Evolutionary conservation across 2,797 vertebrate species (phyloP).

Genomic region (Sebastes trivittatus): DNA sequence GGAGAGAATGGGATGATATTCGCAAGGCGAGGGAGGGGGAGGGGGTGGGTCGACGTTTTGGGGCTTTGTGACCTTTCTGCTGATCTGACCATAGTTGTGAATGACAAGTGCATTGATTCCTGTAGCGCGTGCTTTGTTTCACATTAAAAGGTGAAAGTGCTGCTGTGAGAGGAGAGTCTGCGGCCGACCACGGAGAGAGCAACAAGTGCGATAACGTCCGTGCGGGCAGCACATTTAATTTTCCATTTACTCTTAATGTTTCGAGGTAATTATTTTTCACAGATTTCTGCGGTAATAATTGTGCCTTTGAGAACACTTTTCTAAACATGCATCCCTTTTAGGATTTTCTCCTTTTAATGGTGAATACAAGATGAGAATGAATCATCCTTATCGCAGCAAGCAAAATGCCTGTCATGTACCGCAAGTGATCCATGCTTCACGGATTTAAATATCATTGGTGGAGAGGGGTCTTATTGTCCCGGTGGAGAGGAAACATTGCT

Average conservation of each 20-base stretch:
- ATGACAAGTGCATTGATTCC: constrained; percentile 76
- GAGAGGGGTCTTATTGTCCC: constrained; percentile 35
- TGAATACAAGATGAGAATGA: constrained; percentile 10
- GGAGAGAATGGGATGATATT: constrained; percentile 6
- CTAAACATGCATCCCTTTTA: not conserved
- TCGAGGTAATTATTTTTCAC: not conserved
- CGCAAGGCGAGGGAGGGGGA: not conserved
- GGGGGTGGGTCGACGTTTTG: constrained; percentile 54
- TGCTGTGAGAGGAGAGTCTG: constrained; percentile 13
- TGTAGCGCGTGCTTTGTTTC: constrained; percentile 44
- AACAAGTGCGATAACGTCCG: not conserved
- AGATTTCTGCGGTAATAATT: not conserved
- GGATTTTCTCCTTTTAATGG: not conserved
- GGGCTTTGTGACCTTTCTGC: constrained; percentile 73
- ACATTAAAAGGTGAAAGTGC: constrained; percentile 58
- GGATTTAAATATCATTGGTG: constrained; percentile 35
- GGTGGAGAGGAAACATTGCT: constrained; percentile 31
- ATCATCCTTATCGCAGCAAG: constrained; percentile 38
- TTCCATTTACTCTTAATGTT: not conserved
- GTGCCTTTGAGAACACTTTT: not conserved
- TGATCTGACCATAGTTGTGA: constrained; percentile 72
- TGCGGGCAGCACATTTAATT: not conserved
- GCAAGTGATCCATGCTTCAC: not conserved
- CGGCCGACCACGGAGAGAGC: not conserved
- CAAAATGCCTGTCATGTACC: constrained; percentile 29